Evolutionary conservation across 2,113 vertebrate genomes (phyloP).

Genomic region (Boleophthalmus pectinirostris): DNA sequence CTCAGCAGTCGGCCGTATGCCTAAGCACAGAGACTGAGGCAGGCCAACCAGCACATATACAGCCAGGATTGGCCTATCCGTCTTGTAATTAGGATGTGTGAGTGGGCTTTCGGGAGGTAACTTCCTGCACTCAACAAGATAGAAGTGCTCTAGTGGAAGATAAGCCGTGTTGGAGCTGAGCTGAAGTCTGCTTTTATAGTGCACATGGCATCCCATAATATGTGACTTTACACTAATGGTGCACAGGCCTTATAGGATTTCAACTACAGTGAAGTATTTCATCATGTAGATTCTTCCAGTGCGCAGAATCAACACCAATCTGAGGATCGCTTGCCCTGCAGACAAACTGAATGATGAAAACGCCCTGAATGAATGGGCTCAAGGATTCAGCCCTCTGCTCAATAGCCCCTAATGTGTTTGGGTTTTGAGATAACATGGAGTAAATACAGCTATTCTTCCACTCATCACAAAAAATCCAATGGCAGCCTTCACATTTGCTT

Average conservation of each 20-base stretch:
- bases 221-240: conserved; percentile 48
- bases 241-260: conserved; percentile 54
- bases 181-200: conserved; percentile 29
- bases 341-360: conserved; percentile 68
- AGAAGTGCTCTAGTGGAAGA: conserved; percentile 30
- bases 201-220: conserved; percentile 13
- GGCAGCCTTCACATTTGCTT: conserved; percentile 74
- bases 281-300: conserved; percentile 64
- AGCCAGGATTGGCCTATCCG: conserved; percentile 45
- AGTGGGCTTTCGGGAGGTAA: conserved; percentile 59
- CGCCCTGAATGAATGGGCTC: conserved; percentile 59
- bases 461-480: conserved; percentile 63
- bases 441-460: conserved; percentile 67
- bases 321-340: conserved; percentile 69
- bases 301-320: conserved; percentile 61
- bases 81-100: conserved; percentile 67
- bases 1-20: conserved; percentile 67
- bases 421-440: conserved; percentile 70
- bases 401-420: conserved; percentile 77
- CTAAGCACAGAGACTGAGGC: conserved; percentile 58
- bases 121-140: conserved; percentile 45
- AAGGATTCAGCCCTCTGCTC: conserved; percentile 59
- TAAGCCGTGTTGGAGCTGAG: conserved; percentile 27
- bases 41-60: conserved; percentile 51
- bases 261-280: conserved; percentile 61